Conservation (phyloP, 2,888 invertebrate genomes). For the Eumerus sabulonum region DNA sequence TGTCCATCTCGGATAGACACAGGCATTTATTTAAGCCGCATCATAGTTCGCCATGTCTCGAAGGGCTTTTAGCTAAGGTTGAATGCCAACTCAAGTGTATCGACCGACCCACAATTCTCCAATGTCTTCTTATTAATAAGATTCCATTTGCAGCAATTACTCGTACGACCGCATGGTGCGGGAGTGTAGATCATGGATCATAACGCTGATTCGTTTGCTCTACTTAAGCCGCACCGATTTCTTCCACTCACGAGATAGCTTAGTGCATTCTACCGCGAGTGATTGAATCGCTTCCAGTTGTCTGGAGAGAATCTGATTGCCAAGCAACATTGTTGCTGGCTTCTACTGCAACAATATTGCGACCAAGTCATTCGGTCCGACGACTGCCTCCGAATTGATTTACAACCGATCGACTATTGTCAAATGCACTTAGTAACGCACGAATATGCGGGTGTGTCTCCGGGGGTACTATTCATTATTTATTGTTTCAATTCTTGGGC, state of each 20-base stretch:
- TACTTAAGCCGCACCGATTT: conserved; percentile 10
- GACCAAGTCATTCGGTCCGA: neutral
- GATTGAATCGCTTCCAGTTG: conserved; percentile 56
- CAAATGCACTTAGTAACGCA: conserved; percentile 42
- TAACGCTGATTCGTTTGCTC: conserved; percentile 55
- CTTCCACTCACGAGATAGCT: conserved; percentile 34
- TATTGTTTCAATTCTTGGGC: conserved; percentile 18
- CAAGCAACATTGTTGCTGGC: too few relatives aligned
- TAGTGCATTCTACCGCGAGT: conserved; percentile 50
- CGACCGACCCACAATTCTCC: neutral
- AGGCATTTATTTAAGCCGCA: too few relatives aligned
- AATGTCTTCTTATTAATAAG: conserved; percentile 43
- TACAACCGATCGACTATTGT: conserved; percentile 57
- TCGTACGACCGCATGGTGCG: conserved; percentile 31
- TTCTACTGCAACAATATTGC: conserved; percentile 47
- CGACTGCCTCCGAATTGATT: conserved; percentile 35
- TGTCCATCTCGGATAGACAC: too few relatives aligned
- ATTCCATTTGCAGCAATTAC: conserved; percentile 58
- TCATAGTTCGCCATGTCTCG: too few relatives aligned
- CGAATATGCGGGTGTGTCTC: conserved; percentile 39
- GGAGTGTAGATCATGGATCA: conserved; percentile 46
- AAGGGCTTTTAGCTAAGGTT: too few relatives aligned
- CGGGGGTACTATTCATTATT: conserved; percentile 21
- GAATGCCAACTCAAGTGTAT: too few relatives aligned
- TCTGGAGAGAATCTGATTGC: conserved; percentile 10